A percentile compares a stretch with the other conserved stretches of the same genome.
These are phyloP conservation scores for Podarcis muralis DNA, from an alignment of 2,113 vertebrate species.

Conservation along the genomic window DNA sequence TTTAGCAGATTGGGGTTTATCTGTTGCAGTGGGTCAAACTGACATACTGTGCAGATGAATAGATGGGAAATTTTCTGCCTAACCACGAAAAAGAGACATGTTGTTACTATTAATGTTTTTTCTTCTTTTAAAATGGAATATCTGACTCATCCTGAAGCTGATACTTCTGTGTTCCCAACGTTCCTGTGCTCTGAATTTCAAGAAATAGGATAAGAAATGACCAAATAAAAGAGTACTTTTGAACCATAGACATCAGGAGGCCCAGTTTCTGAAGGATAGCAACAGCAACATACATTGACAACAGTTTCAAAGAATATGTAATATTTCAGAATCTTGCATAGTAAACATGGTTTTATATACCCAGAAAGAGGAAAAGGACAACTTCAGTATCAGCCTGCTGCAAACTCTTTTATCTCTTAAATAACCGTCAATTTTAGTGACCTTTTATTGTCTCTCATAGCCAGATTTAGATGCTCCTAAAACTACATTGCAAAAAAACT, in stretches of 20 bases:
- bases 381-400: no score
- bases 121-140: slow-evolving; percentile 30
- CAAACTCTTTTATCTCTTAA: no score
- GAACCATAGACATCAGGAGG: not conserved
- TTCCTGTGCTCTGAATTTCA: slow-evolving; percentile 40
- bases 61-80: slow-evolving; percentile 8
- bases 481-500: not conserved
- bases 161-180: slow-evolving; percentile 37
- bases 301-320: not conserved
- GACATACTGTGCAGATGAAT: not conserved
- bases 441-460: not conserved
- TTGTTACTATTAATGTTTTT: slow-evolving; percentile 35
- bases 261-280: not conserved
- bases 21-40: slow-evolving; percentile 25
- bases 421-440: not conserved
- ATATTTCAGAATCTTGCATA: not conserved
- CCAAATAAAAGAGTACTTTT: not conserved
- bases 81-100: slow-evolving; percentile 38
- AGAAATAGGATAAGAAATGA: slow-evolving; percentile 27
- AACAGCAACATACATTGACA: not conserved
- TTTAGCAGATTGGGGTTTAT: not conserved
- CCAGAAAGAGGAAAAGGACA: not conserved
- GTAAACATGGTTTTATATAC: not conserved
- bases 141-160: slow-evolving; percentile 38
- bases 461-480: not conserved